A percentile compares a stretch with the other conserved stretches of the same genome.
Conservation (phyloP, 2,888 invertebrate genomes). For the Clusia tigrina region DNA sequence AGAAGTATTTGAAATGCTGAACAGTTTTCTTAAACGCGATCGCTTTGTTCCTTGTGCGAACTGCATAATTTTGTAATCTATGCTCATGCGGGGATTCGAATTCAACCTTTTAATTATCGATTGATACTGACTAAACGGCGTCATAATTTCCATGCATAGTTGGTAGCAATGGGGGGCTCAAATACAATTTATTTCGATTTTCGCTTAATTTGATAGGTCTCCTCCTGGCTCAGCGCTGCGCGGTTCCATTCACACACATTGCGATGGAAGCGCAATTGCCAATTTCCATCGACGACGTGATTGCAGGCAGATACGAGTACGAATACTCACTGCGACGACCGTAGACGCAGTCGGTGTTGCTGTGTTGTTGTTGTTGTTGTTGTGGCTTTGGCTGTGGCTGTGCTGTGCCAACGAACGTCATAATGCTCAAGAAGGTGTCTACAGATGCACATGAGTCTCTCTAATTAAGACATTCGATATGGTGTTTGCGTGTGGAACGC, state of each 20-base stretch:
- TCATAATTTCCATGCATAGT: neutral
- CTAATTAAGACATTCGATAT: constrained; percentile 63
- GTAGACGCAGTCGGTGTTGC: constrained; percentile 23
- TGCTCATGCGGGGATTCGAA: no score
- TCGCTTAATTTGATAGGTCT: constrained; percentile 34
- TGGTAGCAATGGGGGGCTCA: neutral
- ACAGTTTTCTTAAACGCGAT: no score
- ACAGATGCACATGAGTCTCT: constrained; percentile 42
- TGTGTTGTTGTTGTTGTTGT: no score
- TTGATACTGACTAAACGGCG: no score
- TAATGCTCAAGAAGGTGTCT: constrained; percentile 30
- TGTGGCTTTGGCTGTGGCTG: no score
- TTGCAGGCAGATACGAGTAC: constrained; percentile 36
- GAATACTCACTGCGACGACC: constrained; percentile 15
- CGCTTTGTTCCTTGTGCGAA: no score
- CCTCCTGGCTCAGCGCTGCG: neutral
- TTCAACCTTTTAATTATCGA: no score
- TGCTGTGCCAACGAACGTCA: constrained; percentile 22
- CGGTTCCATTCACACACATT: neutral
- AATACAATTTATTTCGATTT: constrained; percentile 41
- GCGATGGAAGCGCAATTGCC: neutral
- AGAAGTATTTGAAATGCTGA: no score
- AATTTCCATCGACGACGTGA: constrained; percentile 43
- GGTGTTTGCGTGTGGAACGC: constrained; percentile 57
- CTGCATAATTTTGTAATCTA: no score